Percentiles rank a stretch among this genome's conserved stretches.
Conservation (phyloP, 2,797 vertebrate species). For the Acanthis flammea region DNA sequence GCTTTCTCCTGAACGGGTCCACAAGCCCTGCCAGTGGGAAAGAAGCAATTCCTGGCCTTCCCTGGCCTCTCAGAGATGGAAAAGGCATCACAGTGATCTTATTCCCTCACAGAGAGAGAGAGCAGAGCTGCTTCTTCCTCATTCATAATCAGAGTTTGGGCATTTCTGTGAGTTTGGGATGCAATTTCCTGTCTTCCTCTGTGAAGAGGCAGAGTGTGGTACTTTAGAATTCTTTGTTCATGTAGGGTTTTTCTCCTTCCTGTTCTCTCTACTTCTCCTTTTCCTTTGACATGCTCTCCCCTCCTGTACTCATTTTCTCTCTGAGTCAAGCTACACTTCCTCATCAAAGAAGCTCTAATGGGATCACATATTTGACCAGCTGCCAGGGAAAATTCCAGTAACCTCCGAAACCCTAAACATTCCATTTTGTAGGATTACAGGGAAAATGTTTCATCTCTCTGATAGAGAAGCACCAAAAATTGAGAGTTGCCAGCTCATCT, state of each 20-base stretch:
- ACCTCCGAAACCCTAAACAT: constrained; percentile 46
- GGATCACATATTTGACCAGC: constrained; percentile 59
- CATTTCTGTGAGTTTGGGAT: constrained; percentile 51
- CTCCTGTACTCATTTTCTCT: constrained; percentile 26
- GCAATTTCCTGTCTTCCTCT: constrained; percentile 59
- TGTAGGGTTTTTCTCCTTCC: constrained; percentile 44
- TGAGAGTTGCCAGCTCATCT: constrained; percentile 58
- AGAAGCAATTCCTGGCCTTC: not conserved
- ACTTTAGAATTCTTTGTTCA: constrained; percentile 63
- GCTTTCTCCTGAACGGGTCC: not conserved
- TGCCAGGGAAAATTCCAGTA: constrained; percentile 70
- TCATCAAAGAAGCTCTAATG: constrained; percentile 66
- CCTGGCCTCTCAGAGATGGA: not conserved
- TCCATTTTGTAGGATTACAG: constrained; percentile 66
- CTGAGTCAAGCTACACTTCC: constrained; percentile 46
- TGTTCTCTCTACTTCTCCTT: constrained; percentile 28
- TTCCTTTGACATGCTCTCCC: not conserved
- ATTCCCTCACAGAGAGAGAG: not conserved
- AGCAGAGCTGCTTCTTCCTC: constrained; percentile 18
- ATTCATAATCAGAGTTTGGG: constrained; percentile 22
- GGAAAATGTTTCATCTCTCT: constrained; percentile 60
- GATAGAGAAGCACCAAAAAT: constrained; percentile 61
- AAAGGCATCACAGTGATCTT: not conserved
- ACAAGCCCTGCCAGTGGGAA: not conserved
- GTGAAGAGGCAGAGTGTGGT: constrained; percentile 35